Evolutionary conservation across 1,140 invertebrate species (phyloP), one percentile per base, ranked within the genome.

Genomic region (Oncopeltus fasciatus): DNA sequence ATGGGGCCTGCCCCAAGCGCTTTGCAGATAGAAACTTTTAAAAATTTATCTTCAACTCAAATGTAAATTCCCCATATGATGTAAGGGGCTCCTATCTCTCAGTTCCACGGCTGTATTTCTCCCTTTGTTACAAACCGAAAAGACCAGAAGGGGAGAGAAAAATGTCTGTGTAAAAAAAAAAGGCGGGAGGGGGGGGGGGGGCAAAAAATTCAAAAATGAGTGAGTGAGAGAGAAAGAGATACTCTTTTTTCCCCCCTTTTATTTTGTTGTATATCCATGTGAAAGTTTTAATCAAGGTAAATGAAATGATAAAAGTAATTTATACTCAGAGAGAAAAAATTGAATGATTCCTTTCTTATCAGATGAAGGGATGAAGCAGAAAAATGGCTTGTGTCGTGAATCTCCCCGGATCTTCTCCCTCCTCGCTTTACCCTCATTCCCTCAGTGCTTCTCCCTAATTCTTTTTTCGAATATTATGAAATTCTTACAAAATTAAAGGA

Each of bases 261-360:
- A 8, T 38, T 38, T 38, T 38, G 5, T 14, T 5, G 5, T 38
- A 38, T 38, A 38, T 38, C 5, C 31, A 38, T 38, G 31, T 38
- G 31, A 38, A 38, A 38, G 5, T 38, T 38, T 38, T 38, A 38
- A 38, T 38, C 31, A 38, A 38, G 31, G 31, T 38, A 38, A 38
- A 38, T 38, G 31, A 38, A 38, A 38, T 38, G 31, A 38, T 38
- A 38, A 38, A 27, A 57, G 53, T 57, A 24, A 27, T 24, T 20
- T 57, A 57, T 28, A 57, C 53, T 27, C 5, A 60, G 31, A 60
- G 59, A 60, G 38, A 31, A 60, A 44, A 60, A 44, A 59, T 59
- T 31, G 59, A 60, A 21, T 60, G 38, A 38, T 60, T 38, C 26
- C 44, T 60, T 33, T 28, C 24, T 47, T 44, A 31, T 20, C 44